A percentile compares a stretch with the other conserved stretches of the same genome.
Conservation (phyloP, 2,113 vertebrate species). For the Ardeotis arabs region DNA sequence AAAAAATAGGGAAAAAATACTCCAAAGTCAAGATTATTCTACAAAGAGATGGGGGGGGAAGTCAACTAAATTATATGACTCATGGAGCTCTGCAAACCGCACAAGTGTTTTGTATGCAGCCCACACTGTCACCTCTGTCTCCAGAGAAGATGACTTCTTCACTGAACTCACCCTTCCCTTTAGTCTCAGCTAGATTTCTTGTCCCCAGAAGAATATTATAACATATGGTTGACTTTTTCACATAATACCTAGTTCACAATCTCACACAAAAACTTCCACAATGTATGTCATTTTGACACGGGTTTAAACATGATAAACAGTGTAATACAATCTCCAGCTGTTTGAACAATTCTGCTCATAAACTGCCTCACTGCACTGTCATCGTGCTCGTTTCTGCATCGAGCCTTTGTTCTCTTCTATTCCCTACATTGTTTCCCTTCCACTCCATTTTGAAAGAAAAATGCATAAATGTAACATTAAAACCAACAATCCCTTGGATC, state of each 20-base stretch:
- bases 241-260: slow-evolving; percentile 41
- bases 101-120: not conserved
- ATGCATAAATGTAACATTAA: not conserved
- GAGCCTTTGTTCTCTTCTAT: slow-evolving; percentile 33
- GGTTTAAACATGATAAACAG: slow-evolving; percentile 68
- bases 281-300: slow-evolving; percentile 50
- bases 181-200: slow-evolving; percentile 30
- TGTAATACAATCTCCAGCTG: slow-evolving; percentile 64
- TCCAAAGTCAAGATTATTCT: not conserved
- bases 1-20: not conserved
- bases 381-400: not conserved
- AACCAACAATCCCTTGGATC: not conserved
- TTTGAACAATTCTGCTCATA: slow-evolving; percentile 54
- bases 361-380: slow-evolving; percentile 49
- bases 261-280: slow-evolving; percentile 45
- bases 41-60: not conserved
- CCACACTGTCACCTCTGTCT: not conserved
- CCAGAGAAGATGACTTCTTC: not conserved
- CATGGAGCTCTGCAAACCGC: not conserved
- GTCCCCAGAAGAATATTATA: slow-evolving; percentile 33
- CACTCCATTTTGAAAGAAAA: not conserved
- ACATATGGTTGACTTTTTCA: slow-evolving; percentile 50
- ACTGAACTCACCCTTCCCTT: not conserved
- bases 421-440: not conserved
- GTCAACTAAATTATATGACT: not conserved